Evolutionary conservation across 2,888 invertebrate genomes (phyloP), one percentile per base, ranked within the genome.

Genomic region (Tetanocera ferruginea): DNA sequence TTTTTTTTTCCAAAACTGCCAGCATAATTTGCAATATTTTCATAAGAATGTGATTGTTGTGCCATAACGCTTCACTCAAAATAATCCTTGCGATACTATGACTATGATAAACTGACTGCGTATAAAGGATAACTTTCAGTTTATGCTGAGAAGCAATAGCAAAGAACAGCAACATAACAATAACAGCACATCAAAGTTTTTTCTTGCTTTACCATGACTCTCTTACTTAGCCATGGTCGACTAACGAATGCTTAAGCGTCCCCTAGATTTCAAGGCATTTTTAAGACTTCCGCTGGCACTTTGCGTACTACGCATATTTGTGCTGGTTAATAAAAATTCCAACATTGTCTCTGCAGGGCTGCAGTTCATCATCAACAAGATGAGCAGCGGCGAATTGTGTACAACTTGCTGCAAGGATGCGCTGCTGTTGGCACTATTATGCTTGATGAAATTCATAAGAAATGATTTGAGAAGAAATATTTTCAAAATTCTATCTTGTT

Each of bases 271-370:
- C 14, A 14, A 25, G 57, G 11, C 23, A 28, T 28, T 60, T 14
- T 1, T 55, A 14, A 2, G n/a, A 23, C 25, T 28, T 23, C 23
- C 57, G 6, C 57, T n/a, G 19, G 19, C 55, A 55, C 19, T 23
- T 9, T n/a, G 23, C 23, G n/a, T 23, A 9, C 55, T 55, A 43
- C 19, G 66, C 66, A 66, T 66, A 67, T 34, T 19, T 60, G 25
- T 11, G 67, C 8, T 67, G 67, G 67, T 67, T 67, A 67, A 67
- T 67, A 67, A 67, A 67, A 67, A 67, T 67, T 67, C 67, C 67
- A 43, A 67, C 37, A 37, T 67, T 67, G 67, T 67, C 67, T 31
- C 43, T 43, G 67, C n/a, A 19, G 43, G 34, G 67, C 8, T 37
- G 43, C 31, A 67, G 67, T 67, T 67, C 43, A 67, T 67, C 67